A percentile compares a stretch with the other conserved stretches of the same genome.
Evolutionary conservation across 2,888 invertebrate genomes (phyloP).

Genomic region (Callyntrura sp.): DNA sequence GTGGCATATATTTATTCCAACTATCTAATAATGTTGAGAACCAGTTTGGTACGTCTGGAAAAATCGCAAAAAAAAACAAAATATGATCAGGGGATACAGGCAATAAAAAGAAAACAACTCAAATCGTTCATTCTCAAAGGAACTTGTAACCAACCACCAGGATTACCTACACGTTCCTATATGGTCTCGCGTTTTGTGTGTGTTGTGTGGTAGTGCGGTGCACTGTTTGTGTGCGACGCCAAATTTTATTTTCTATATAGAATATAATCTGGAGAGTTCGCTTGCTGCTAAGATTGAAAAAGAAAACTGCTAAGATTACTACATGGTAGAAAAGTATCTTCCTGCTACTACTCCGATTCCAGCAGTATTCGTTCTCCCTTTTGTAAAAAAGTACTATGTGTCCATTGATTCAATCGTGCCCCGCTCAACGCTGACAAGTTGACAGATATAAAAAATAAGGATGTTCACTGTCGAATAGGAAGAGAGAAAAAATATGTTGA

Average conservation of each 20-base stretch:
- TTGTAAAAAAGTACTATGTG: background rate
- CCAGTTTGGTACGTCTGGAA: background rate
- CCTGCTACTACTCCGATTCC: background rate
- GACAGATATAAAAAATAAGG: conserved; percentile 48
- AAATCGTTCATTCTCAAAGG: conserved; percentile 29
- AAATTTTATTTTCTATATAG: background rate
- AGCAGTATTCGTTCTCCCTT: background rate
- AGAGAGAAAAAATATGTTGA: background rate
- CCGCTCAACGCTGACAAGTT: conserved; percentile 39
- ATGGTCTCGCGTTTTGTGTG: background rate
- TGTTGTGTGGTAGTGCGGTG: background rate
- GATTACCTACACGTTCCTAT: background rate
- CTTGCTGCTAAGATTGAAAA: background rate
- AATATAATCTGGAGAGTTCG: background rate
- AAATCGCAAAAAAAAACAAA: background rate
- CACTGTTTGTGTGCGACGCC: too few relatives aligned
- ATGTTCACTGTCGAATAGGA: background rate
- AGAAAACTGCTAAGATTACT: background rate
- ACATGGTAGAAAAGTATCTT: background rate
- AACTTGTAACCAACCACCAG: background rate
- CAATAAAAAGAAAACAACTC: conserved; percentile 53
- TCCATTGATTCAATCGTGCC: conserved; percentile 50
- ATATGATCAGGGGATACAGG: conserved; percentile 15
- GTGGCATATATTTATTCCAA: conserved; percentile 11
- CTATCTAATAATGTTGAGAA: background rate